Base-by-base conservation (phyloP, 2,113 vertebrate genomes). In the Maccullochella peelii region DNA sequence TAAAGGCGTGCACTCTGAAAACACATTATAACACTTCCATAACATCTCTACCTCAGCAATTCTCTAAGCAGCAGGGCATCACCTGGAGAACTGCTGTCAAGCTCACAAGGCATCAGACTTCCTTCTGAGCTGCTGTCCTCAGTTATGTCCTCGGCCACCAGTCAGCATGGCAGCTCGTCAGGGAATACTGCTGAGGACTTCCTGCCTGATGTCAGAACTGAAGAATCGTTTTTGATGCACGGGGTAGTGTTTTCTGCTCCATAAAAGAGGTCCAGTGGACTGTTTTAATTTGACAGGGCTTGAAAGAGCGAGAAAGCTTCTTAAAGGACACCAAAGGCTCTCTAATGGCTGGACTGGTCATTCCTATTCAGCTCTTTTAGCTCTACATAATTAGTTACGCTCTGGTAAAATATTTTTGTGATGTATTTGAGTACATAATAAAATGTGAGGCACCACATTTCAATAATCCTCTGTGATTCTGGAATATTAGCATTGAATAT, bases 401-500 rank as follows among this genome's bases (percentile, higher is more conserved):
- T 57, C 38, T 44, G 6, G 38, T 77, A 44, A 67, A 65, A 70
- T 66, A 52, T 73, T 14, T 59, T 74, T 36, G 83, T 40, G 30
- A 36, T 63, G 62, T 23, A 42, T 78, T 85, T 62, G 10, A 80
- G 47, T 30, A 44, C 68, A 36, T 70, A 62, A 66, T 84, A 47
- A 72, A 76, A 72, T 52, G n/a, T 18, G 40, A 65, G 33, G 16
- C 1, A 8, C n/a, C 25, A 30, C 38, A 70, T 50, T 81, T 67
- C n/a, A 85, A 25, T 42, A 62, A 55, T 72, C 27, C 30, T 77
- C 36, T 33, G 9, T 76, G 20, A 84, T 23, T 12, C 12, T 82
- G n/a, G 36, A 65, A 52, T 15, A 57, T 71, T 74, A 75, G 70
- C 80, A 69, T 38, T 70, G 33, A 82, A 57, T 76, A 38, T 63